Evolutionary conservation across 2,888 invertebrate genomes (phyloP).

Genomic region (Acleris holmiana): DNA sequence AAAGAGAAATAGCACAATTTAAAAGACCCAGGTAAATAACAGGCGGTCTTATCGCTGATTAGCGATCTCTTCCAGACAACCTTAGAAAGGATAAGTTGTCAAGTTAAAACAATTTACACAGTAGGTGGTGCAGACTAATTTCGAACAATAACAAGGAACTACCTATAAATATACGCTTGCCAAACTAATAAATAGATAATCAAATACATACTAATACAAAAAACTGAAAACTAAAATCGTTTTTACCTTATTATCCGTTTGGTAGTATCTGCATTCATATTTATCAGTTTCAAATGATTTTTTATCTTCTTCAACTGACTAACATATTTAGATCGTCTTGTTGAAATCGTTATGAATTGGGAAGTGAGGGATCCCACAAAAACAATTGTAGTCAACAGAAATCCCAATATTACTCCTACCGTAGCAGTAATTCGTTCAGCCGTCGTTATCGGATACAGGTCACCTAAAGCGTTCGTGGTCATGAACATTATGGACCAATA

Average conservation of each 20-base stretch:
- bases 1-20: too few relatives aligned
- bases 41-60: too few relatives aligned
- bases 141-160: too few relatives aligned
- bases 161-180: too few relatives aligned
- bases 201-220: too few relatives aligned
- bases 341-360: constrained; percentile 77
- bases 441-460: constrained; percentile 74
- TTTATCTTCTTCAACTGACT: constrained; percentile 72
- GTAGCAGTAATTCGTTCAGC: constrained; percentile 69
- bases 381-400: constrained; percentile 74
- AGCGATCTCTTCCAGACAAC: too few relatives aligned
- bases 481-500: constrained; percentile 79
- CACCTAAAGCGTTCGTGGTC: constrained; percentile 76
- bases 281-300: constrained; percentile 71
- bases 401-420: constrained; percentile 70
- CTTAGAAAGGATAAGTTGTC: too few relatives aligned
- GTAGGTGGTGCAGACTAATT: too few relatives aligned
- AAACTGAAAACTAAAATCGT: not conserved
- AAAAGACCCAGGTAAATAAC: too few relatives aligned
- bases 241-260: constrained; percentile 71
- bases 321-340: constrained; percentile 73
- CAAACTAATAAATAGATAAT: too few relatives aligned
- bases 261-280: constrained; percentile 69
- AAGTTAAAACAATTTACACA: too few relatives aligned
- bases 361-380: constrained; percentile 81